phyloP scores from a whole-genome alignment of 1,140 invertebrate species.

The Calosoma granatense region DNA sequence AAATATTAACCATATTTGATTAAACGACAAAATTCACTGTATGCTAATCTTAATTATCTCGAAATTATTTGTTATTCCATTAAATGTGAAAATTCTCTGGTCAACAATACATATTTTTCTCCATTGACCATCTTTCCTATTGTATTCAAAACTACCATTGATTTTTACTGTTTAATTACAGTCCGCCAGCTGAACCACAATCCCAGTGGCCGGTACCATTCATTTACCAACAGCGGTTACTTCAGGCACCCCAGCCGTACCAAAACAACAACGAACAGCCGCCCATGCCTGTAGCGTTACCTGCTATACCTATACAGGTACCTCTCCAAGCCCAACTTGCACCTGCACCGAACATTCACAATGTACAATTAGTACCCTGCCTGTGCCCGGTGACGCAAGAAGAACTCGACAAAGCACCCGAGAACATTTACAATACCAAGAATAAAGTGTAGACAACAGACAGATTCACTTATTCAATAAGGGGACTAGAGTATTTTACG shows the following conservation, averaged over 20 bases:
- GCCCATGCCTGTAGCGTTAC: constrained; percentile 13
- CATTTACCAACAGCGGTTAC: not conserved
- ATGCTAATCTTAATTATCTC: too few relatives aligned
- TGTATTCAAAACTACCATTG: too few relatives aligned
- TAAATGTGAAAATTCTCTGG: too few relatives aligned
- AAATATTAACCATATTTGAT: too few relatives aligned
- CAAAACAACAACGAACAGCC: constrained; percentile 5
- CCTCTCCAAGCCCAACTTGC: constrained; percentile 39
- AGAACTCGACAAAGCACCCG: constrained; percentile 33
- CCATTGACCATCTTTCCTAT: too few relatives aligned
- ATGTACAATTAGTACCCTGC: constrained; percentile 40
- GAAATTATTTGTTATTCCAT: too few relatives aligned
- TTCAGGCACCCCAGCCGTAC: not conserved
- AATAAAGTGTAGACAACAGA: not conserved
- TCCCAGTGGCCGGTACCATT: not conserved
- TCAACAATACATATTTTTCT: too few relatives aligned
- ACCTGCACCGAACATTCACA: constrained; percentile 37
- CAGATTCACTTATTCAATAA: not conserved
- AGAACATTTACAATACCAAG: not conserved
- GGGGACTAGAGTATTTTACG: too few relatives aligned
- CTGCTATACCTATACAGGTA: constrained; percentile 39
- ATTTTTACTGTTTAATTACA: too few relatives aligned
- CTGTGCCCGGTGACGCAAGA: constrained; percentile 42
- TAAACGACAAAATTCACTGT: too few relatives aligned
- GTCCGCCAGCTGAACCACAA: not conserved